Conservation (phyloP, 2,888 invertebrate species). For the Cremastinae sp. region DNA sequence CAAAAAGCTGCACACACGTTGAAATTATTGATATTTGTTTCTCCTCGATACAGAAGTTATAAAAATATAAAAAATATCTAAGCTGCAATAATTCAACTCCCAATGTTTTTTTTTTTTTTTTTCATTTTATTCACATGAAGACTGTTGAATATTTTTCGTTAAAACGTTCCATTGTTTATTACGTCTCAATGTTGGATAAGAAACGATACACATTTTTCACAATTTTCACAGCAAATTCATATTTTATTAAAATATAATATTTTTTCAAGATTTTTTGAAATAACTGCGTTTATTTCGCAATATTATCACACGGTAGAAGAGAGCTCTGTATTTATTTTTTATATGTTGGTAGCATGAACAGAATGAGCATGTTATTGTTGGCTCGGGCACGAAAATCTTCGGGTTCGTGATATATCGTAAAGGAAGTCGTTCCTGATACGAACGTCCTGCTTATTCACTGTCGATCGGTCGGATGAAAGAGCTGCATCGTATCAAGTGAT, state of each 20-base stretch:
- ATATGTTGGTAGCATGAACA: constrained; percentile 19
- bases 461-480: constrained; percentile 53
- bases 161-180: constrained; percentile 10
- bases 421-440: constrained; percentile 78
- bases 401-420: constrained; percentile 72
- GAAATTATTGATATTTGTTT: constrained; percentile 51
- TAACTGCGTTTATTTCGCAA: not conserved
- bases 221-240: not conserved
- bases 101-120: not conserved
- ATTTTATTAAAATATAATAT: not conserved
- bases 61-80: constrained; percentile 54
- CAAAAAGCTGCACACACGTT: constrained; percentile 66
- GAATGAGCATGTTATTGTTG: constrained; percentile 64
- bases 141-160: constrained; percentile 29
- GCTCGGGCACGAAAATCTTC: constrained; percentile 40
- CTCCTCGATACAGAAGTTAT: constrained; percentile 46
- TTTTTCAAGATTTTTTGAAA: not conserved
- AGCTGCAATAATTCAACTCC: constrained; percentile 40
- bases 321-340: not conserved
- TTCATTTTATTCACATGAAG: not conserved
- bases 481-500: constrained; percentile 6
- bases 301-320: no score
- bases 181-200: not conserved
- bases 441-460: constrained; percentile 79
- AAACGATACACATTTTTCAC: not conserved